Base-by-base conservation (phyloP, 1,140 invertebrate genomes). In the Carposina sasakii region DNA sequence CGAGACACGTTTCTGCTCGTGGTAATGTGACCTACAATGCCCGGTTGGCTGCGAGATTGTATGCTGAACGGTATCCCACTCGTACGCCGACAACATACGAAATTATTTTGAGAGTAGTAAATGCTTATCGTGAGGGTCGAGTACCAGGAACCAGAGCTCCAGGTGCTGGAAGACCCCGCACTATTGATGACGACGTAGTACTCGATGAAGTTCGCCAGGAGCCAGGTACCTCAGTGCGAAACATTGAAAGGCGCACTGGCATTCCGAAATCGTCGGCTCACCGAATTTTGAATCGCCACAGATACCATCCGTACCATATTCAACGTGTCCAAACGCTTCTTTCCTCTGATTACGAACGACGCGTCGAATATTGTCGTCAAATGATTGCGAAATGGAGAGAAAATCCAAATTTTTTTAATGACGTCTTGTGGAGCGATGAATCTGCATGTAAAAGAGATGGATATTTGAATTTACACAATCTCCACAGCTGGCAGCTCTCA, bases 261-360 rank as follows among this genome's bases (percentile, higher is more conserved):
- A 28, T 48, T 22, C 16, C 46, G 1, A 48, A 48, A 37, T 28
- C 34, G 2, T 19, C 46, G 3, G 46, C 20, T 12, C 22, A 48
- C 3, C 22, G 46, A 22, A 15, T 48, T 20, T n/a, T 40, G 2
- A 39, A 31, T n/a, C 34, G 34, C 1, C 12, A 39, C 19, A 22
- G 31, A 13, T 48, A 48, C 15, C 36, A 48, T 13, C 34, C 46
- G 3, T 48, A 48, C 36, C 46, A 48, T 12, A 31, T 48, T n/a
- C 46, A 40, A 40, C 21, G 46, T 0, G 46, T 48, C n/a, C 46
- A 48, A 30, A 31, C 22, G 4, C 19, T 48, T 3, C 46, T 48
- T 48, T 24, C 46, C 4, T 9, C 6, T 4, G 46, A 48, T 21
- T 48, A 48, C 24, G 26, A 21, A 17, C 21, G 26, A 20, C 34